Evolutionary conservation across 2,888 invertebrate genomes (phyloP), one percentile per base, ranked within the genome.

Genomic region (Hymenopus coronatus): DNA sequence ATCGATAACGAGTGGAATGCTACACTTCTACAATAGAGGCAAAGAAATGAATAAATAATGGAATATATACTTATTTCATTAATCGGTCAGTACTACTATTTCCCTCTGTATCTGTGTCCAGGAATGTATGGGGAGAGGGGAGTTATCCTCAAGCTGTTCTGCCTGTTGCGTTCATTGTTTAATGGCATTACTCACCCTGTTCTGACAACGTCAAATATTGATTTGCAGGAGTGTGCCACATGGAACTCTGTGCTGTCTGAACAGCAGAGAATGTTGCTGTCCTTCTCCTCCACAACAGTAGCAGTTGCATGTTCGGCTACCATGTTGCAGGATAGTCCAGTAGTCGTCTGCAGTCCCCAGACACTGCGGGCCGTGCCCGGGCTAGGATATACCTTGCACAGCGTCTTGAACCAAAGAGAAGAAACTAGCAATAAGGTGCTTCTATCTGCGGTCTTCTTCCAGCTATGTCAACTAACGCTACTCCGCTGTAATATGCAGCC

Each of bases 301-400:
- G 89, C 96, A 91, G 95, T 94, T 91, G 91, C 90, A 88, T 91
- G 91, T 88, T 96, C 96, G 6, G 96, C 96, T 90, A 96, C 96
- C 96, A 97, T 97, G 92, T 96, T 96, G 94, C 96, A 97, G 91
- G 96, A 96, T 70, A 90, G 90, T 93, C 96, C 96, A 94, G 96
- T 96, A n/a, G 54, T 46, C 94, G 95, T 95, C 94, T 96, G 96
- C 95, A 97, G 94, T 93, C 97, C 97, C 97, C 97, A 97, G 93
- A 97, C 97, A 94, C 97, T 97, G 93, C 97, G 97, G 94, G 97
- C 97, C 94, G 97, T 96, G 95, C 97, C 97, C 94, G 97, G 97
- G 94, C 97, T 97, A 91, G 97, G 97, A 93, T 96, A 96, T 94
- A 97, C 96, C 94, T 96, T 94, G 91, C 85, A 89, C 89, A 88